phyloP scores from a whole-genome alignment of 2,113 vertebrate species.

The Limanda limanda region DNA sequence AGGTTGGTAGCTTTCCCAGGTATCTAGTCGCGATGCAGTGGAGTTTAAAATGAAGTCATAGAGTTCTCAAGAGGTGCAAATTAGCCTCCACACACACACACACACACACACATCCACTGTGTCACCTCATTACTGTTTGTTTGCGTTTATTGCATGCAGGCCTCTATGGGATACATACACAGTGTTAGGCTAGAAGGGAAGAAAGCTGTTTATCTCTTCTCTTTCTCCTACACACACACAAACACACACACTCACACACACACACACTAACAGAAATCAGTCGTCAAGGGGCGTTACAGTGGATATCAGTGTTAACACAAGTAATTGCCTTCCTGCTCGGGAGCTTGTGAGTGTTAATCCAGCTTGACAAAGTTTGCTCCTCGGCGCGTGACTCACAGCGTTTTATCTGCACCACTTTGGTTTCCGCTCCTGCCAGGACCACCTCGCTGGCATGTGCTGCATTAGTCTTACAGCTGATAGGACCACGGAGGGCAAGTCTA shows the following conservation, averaged over 20 bases:
- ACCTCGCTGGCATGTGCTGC: slow-evolving; percentile 1
- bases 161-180: slow-evolving; percentile 45
- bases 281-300: slow-evolving; percentile 59
- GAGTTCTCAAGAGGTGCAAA: slow-evolving; percentile 57
- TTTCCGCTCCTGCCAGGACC: slow-evolving; percentile 28
- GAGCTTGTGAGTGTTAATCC: slow-evolving; percentile 68
- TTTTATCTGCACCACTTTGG: slow-evolving; percentile 39
- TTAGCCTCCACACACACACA: slow-evolving; percentile 20
- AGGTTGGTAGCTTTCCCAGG: slow-evolving; percentile 21
- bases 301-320: slow-evolving; percentile 77
- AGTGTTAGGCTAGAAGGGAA: slow-evolving; percentile 30
- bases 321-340: slow-evolving; percentile 72
- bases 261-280: slow-evolving; percentile 38
- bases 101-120: slow-evolving; percentile 9
- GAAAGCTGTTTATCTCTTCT: slow-evolving; percentile 44
- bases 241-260: slow-evolving; percentile 13
- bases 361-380: slow-evolving; percentile 67
- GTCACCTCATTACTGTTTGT: slow-evolving; percentile 68
- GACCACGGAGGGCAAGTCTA: slow-evolving; percentile 18
- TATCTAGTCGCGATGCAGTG: slow-evolving; percentile 27
- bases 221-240: slow-evolving; percentile 11
- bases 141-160: slow-evolving; percentile 62
- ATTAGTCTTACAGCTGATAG: slow-evolving; percentile 34
- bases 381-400: slow-evolving; percentile 43
- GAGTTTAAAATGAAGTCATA: slow-evolving; percentile 50